A percentile compares a stretch with the other conserved stretches of the same genome.
These are phyloP conservation scores for Conger conger DNA, from an alignment of 2,113 vertebrate species.

Conservation along the genomic window DNA sequence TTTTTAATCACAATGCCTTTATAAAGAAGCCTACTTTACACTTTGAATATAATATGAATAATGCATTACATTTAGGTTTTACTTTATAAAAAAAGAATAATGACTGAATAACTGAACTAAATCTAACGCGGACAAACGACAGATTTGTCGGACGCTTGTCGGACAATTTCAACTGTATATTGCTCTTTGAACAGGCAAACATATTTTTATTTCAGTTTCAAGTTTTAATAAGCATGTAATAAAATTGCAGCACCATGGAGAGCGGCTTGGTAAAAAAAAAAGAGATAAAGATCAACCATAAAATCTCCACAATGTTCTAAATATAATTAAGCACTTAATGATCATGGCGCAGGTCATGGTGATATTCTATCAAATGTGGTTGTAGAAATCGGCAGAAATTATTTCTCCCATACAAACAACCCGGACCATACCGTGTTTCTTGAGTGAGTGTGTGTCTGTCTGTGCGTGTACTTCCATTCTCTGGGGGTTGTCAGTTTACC, in stretches of 20 bases:
- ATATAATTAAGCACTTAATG: neutral
- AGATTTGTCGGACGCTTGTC: neutral
- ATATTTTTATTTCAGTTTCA: neutral
- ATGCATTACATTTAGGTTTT: too few species aligned
- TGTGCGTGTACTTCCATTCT: too few species aligned
- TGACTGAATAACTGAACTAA: too few species aligned
- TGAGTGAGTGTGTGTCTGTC: too few species aligned
- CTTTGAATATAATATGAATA: too few species aligned
- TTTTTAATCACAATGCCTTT: too few species aligned
- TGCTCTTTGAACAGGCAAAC: neutral
- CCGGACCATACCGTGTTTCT: neutral
- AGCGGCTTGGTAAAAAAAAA: constrained; percentile 42
- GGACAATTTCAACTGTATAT: neutral
- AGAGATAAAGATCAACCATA: neutral
- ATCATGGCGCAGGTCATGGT: neutral
- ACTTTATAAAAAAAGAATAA: too few species aligned
- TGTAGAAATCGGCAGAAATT: neutral
- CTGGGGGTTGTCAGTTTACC: too few species aligned
- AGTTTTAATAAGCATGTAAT: neutral
- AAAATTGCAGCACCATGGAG: constrained; percentile 65
- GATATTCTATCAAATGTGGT: neutral
- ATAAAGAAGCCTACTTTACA: too few species aligned
- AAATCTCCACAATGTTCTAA: neutral
- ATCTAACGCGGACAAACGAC: too few species aligned
- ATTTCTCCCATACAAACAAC: neutral